phyloP scores from a whole-genome alignment of 1,140 invertebrate species.

The Ruditapes philippinarum region DNA sequence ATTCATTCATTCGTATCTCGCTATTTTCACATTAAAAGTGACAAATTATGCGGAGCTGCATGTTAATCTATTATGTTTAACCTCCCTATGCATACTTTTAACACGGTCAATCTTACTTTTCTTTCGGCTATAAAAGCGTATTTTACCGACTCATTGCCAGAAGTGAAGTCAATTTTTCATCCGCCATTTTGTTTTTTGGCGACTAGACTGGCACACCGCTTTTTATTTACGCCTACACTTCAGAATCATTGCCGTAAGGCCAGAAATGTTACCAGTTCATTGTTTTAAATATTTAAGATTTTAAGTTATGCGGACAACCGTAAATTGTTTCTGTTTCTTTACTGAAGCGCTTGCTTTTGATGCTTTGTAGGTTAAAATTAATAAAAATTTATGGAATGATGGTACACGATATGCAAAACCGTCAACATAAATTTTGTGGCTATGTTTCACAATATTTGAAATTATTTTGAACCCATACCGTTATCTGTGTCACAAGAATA shows the following conservation, averaged over 20 bases:
- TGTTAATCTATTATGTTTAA: constrained; percentile 12
- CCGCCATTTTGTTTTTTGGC: constrained; percentile 19
- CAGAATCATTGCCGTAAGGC: neutral
- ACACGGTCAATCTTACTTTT: neutral
- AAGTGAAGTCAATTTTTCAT: constrained; percentile 8
- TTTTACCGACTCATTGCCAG: neutral
- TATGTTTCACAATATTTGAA: too few species aligned
- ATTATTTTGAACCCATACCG: too few species aligned
- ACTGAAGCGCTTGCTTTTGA: neutral
- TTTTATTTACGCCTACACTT: constrained; percentile 15
- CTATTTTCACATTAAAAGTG: neutral
- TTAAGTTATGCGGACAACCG: neutral
- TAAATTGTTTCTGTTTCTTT: neutral
- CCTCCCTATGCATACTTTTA: neutral
- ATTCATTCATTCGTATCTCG: neutral
- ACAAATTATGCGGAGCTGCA: neutral
- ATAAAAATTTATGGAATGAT: too few species aligned
- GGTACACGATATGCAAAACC: too few species aligned
- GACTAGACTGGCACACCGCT: neutral
- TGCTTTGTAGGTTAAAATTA: too few species aligned
- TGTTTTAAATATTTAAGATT: neutral
- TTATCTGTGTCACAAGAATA: too few species aligned
- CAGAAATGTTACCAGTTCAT: neutral
- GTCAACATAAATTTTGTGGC: too few species aligned
- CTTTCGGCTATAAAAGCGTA: neutral